A percentile compares a stretch with the other conserved stretches of the same genome.
Conservation (phyloP, 2,113 vertebrate genomes). For the Solenodon paradoxus region DNA sequence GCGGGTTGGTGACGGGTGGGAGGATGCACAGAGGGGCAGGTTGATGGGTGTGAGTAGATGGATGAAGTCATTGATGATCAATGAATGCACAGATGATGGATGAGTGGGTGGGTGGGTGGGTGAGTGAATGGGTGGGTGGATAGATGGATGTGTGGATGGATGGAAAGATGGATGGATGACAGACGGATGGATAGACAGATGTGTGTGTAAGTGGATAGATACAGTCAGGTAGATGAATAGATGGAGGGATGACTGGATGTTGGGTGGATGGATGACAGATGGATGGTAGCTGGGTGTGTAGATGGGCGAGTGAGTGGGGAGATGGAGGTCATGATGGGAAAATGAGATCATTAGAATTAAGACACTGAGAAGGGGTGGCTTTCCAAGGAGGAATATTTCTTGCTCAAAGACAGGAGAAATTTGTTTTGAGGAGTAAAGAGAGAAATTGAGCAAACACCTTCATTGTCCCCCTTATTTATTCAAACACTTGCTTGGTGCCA, state of each 20-base stretch:
- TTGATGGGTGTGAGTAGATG: accelerated
- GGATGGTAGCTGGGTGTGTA: background rate
- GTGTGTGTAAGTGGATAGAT: background rate
- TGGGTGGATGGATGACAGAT: background rate
- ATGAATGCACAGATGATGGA: accelerated
- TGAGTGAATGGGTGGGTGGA: background rate
- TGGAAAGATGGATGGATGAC: background rate
- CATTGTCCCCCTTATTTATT: background rate
- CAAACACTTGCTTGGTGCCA: accelerated
- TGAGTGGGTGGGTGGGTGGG: background rate
- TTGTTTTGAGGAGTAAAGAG: background rate
- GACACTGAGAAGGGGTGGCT: accelerated
- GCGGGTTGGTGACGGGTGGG: too few relatives aligned
- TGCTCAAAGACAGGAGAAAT: background rate
- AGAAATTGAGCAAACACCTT: background rate
- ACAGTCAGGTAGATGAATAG: background rate
- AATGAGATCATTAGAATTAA: background rate
- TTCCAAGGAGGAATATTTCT: background rate
- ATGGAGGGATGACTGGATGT: too few relatives aligned
- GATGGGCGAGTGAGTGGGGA: accelerated
- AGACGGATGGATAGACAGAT: background rate
- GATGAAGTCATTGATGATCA: background rate
- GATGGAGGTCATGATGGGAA: background rate
- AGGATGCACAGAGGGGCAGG: background rate
- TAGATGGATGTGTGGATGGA: background rate